A percentile compares a stretch with the other conserved stretches of the same genome.
phyloP scores from a whole-genome alignment of 2,888 invertebrate species.

The Apodemia zela region DNA sequence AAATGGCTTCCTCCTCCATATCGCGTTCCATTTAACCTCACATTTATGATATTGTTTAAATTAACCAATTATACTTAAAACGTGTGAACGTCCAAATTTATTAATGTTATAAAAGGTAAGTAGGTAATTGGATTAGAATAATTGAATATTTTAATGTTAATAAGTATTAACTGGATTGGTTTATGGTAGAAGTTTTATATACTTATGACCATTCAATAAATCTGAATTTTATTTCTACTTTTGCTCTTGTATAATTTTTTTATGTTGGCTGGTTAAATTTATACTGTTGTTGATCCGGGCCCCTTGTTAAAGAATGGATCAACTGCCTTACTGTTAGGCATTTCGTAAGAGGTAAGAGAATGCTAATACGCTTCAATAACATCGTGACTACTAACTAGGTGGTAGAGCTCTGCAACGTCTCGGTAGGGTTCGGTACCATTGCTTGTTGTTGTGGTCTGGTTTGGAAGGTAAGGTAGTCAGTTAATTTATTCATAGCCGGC shows the following conservation, averaged over 20 bases:
- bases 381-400: no score
- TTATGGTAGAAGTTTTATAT: background rate
- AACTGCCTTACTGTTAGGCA: no score
- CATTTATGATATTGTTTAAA: slow-evolving; percentile 33
- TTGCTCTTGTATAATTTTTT: background rate
- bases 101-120: background rate
- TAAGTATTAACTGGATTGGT: background rate
- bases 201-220: background rate
- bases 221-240: background rate
- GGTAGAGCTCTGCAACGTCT: no score
- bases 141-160: slow-evolving; percentile 5
- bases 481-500: no score
- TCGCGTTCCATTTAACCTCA: slow-evolving; percentile 35
- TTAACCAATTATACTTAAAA: slow-evolving; percentile 16
- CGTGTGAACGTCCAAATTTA: slow-evolving; percentile 13
- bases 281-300: no score
- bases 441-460: no score
- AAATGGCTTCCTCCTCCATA: slow-evolving; percentile 54
- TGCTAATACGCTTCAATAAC: no score
- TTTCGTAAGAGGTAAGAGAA: no score
- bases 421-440: no score
- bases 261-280: background rate
- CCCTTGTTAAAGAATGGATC: no score
- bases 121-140: slow-evolving; percentile 11
- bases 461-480: no score